phyloP scores from a whole-genome alignment of 2,888 invertebrate genomes.

The Pherbina coryleti region DNA sequence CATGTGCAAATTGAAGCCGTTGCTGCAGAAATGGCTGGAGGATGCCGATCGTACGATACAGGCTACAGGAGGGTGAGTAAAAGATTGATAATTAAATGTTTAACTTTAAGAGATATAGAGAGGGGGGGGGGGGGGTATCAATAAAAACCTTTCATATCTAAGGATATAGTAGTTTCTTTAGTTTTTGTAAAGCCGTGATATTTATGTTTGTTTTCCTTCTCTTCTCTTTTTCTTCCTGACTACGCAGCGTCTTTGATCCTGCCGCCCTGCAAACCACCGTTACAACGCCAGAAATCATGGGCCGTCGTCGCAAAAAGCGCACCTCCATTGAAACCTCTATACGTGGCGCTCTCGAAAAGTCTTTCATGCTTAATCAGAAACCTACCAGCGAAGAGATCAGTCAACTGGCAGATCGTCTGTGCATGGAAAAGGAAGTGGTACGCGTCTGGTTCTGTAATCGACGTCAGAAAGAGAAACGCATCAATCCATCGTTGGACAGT shows the following conservation, averaged over 20 bases:
- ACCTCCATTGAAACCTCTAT: slow-evolving; percentile 96
- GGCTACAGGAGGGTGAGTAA: slow-evolving; percentile 75
- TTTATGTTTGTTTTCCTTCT: neutral
- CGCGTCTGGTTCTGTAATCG: slow-evolving; percentile 96
- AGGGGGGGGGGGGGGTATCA: neutral
- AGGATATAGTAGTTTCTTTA: neutral
- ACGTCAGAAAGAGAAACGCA: slow-evolving; percentile 96
- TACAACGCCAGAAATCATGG: slow-evolving; percentile 89
- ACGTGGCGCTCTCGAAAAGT: slow-evolving; percentile 93
- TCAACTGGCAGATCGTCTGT: slow-evolving; percentile 90
- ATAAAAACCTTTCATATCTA: too few species aligned
- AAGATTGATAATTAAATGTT: neutral
- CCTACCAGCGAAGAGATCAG: slow-evolving; percentile 97
- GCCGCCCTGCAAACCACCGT: slow-evolving; percentile 77
- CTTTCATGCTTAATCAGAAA: slow-evolving; percentile 94
- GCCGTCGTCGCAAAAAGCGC: slow-evolving; percentile 94
- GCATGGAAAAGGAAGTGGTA: slow-evolving; percentile 98
- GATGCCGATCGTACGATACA: slow-evolving; percentile 89
- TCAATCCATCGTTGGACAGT: slow-evolving; percentile 86
- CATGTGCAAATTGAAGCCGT: slow-evolving; percentile 99
- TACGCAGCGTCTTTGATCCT: slow-evolving; percentile 65
- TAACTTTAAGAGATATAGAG: neutral
- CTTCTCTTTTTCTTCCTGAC: slow-evolving; percentile 10
- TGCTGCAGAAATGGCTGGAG: slow-evolving; percentile 97
- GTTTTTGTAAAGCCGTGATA: neutral